A percentile compares a stretch with the other conserved stretches of the same genome.
Evolutionary conservation across 1,140 invertebrate species (phyloP).

Genomic region (Apis dorsata): DNA sequence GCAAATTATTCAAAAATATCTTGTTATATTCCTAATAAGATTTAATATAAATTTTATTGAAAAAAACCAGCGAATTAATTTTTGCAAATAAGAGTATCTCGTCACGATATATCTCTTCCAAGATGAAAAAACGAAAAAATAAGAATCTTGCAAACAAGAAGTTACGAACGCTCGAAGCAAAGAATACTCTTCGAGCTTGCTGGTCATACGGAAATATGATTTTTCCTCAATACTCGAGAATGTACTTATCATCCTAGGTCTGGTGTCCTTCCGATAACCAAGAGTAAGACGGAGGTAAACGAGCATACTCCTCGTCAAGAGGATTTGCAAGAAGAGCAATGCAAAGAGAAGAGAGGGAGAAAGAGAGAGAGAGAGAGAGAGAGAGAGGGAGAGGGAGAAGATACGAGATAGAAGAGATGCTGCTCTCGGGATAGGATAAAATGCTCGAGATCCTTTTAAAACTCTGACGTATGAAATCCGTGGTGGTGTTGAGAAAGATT

Average conservation of each 20-base stretch:
- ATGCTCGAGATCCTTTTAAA: conserved; percentile 27
- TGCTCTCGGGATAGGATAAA: conserved; percentile 21
- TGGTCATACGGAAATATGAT: conserved; percentile 59
- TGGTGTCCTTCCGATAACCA: conserved; percentile 30
- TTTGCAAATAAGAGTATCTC: too few relatives aligned
- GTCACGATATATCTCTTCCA: not conserved
- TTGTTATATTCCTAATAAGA: too few relatives aligned
- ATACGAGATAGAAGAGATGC: conserved; percentile 36
- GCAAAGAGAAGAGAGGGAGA: conserved; percentile 13
- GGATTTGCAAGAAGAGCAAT: conserved; percentile 52
- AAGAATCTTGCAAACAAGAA: not conserved
- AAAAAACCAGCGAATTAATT: too few relatives aligned
- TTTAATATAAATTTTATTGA: too few relatives aligned
- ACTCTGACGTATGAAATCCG: conserved; percentile 33
- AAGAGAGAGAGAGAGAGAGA: conserved; percentile 34
- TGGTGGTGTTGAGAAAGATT: not conserved
- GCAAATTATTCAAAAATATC: too few relatives aligned
- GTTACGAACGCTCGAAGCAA: not conserved
- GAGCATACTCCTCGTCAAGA: conserved; percentile 55
- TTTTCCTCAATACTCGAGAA: conserved; percentile 44
- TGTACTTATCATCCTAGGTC: conserved; percentile 55
- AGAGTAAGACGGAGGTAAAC: conserved; percentile 42
- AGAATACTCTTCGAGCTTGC: conserved; percentile 7
- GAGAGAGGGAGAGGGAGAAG: conserved; percentile 40
- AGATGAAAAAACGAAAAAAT: not conserved